Percentiles rank a stretch among this genome's conserved stretches.
phyloP scores from a whole-genome alignment of 2,888 invertebrate species.

The Euplagia quadripunctaria region DNA sequence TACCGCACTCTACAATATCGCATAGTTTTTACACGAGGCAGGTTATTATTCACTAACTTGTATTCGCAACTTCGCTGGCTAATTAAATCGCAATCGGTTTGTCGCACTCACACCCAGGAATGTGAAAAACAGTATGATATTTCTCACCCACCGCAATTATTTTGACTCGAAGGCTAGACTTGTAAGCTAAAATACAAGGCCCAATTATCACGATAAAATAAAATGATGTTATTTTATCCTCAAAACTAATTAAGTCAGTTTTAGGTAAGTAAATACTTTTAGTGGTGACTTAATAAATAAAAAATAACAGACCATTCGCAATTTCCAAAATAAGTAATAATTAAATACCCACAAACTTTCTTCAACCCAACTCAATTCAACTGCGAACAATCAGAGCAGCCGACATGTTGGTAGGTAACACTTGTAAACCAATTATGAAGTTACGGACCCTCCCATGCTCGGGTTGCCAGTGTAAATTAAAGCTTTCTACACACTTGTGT shows the following conservation, averaged over 20 bases:
- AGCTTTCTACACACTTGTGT: conserved; percentile 25
- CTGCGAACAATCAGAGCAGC: conserved; percentile 10
- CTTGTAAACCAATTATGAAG: conserved; percentile 31
- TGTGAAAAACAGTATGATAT: conserved; percentile 14
- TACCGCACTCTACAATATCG: conserved; percentile 21
- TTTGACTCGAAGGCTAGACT: background rate
- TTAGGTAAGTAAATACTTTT: background rate
- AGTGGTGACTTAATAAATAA: background rate
- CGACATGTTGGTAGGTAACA: conserved; percentile 23
- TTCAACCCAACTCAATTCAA: background rate
- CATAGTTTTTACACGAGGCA: too few species aligned
- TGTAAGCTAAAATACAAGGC: too few species aligned
- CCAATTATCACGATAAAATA: background rate
- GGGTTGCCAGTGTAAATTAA: conserved; percentile 33
- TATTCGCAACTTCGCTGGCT: too few species aligned
- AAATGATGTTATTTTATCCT: background rate
- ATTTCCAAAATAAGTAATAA: background rate
- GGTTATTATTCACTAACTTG: too few species aligned
- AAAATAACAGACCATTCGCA: background rate
- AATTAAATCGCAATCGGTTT: too few species aligned
- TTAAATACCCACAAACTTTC: background rate
- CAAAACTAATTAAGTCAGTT: background rate
- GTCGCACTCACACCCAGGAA: too few species aligned
- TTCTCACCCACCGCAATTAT: too few species aligned
- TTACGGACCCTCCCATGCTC: conserved; percentile 16